These are phyloP conservation scores for Gasteruption jaculator DNA, from an alignment of 2,888 invertebrate species.

Conservation along the genomic window DNA sequence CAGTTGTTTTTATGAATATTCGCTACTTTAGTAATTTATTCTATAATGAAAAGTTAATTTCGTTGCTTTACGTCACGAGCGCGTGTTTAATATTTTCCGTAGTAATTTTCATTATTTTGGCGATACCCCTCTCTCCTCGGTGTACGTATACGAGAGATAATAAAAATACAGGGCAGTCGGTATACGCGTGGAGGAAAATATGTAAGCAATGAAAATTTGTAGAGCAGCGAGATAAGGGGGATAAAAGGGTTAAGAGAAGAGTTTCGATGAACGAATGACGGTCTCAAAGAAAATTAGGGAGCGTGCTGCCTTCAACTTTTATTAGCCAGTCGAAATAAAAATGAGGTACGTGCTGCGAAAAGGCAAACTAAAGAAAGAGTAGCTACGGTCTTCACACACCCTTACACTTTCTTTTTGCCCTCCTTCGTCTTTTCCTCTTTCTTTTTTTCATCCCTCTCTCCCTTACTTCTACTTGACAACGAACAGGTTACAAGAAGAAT, in stretches of 20 bases:
- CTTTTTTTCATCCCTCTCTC: slow-evolving; percentile 8
- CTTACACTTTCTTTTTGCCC: slow-evolving; percentile 1
- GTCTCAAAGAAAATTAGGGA: slow-evolving; percentile 33
- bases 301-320: slow-evolving; percentile 25
- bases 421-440: slow-evolving; percentile 1
- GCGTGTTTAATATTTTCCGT: too few species aligned
- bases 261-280: slow-evolving; percentile 25
- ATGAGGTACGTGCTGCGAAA: slow-evolving; percentile 39
- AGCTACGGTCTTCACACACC: slow-evolving; percentile 9
- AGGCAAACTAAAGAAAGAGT: slow-evolving; percentile 21
- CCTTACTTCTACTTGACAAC: too few species aligned
- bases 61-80: too few species aligned
- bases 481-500: neutral
- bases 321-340: slow-evolving; percentile 38
- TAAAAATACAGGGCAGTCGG: neutral
- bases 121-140: too few species aligned
- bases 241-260: too few species aligned
- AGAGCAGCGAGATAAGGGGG: too few species aligned
- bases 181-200: slow-evolving; percentile 10
- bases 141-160: neutral
- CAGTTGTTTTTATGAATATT: too few species aligned
- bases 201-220: slow-evolving; percentile 25
- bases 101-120: too few species aligned
- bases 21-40: too few species aligned
- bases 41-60: too few species aligned